Base-by-base conservation (phyloP, 1,140 invertebrate species). In the Epicauta chinensis region DNA sequence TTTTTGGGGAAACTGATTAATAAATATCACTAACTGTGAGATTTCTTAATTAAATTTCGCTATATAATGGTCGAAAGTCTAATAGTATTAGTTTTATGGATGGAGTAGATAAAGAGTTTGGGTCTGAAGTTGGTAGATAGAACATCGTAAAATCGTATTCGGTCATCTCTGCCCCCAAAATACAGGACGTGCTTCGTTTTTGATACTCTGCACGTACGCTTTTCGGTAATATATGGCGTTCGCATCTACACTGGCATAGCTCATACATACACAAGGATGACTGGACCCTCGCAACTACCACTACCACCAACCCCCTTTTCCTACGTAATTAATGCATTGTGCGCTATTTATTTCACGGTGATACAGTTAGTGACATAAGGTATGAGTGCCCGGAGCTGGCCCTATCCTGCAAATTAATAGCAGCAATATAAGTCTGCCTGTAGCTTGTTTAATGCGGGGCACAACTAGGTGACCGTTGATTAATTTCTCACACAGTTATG, bases 161-260 rank as follows among this genome's bases (percentile, higher is more conserved):
- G 37, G 56, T 55, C 39, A 49, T 51, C 39, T 39, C 39, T 43
- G 10, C 52, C 35, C 38, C 46, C 42, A 45, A 37, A 23, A 23
- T 23, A n/a, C 45, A 53, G 50, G 51, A 56, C 54, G 58, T 57
- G 58, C 51, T 38, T 13, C 51, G 60, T 62, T 62, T 62, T 60
- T 62, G 60, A 62, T 62, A 59, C 60, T 43, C 52, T 50, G 55
- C 60, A 62, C 60, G 60, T 62, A 57, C 57, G 52, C 51, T 38
- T 46, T 37, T 23, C 17, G 32, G 58, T 58, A 58, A 60, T 62
- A 62, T 62, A 62, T 62, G 61, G 50, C 55, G 23, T 38, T 51
- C 45, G 59, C 48, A 57, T 58, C 49, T 51, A 40, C 51, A 42
- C 57, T 40, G 43, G 55, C 48, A 62, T 62, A 53, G 49, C 55